A percentile compares a stretch with the other conserved stretches of the same genome.
Evolutionary conservation across 2,797 vertebrate species (phyloP).

Genomic region (Peromyscus aztecus): DNA sequence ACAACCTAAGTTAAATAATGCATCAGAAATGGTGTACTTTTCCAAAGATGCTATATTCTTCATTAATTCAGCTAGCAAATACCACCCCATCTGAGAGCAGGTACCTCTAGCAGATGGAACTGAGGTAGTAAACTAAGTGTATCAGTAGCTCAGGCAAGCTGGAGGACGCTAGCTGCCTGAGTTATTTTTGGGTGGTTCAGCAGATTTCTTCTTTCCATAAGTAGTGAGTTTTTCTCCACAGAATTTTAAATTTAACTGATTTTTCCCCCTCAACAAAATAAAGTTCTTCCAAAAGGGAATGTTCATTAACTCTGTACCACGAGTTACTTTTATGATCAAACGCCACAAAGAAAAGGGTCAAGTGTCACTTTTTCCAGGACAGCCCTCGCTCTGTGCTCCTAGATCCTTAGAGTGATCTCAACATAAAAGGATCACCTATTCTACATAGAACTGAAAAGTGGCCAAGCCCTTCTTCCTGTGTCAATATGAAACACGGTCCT

Average conservation of each 20-base stretch:
- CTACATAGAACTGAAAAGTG: neutral
- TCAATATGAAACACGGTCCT: neutral
- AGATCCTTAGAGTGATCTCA: neutral
- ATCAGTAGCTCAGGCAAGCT: slow-evolving; percentile 87
- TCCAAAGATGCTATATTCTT: slow-evolving; percentile 72
- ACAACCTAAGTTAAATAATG: slow-evolving; percentile 40
- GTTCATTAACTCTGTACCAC: slow-evolving; percentile 76
- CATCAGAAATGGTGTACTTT: slow-evolving; percentile 48
- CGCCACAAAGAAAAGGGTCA: neutral
- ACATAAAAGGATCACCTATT: neutral
- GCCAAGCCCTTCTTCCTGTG: neutral
- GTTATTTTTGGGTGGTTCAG: slow-evolving; percentile 88
- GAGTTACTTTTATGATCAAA: slow-evolving; percentile 62
- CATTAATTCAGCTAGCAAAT: slow-evolving; percentile 87
- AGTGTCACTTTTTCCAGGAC: neutral
- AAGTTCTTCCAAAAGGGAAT: slow-evolving; percentile 80
- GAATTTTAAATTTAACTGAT: slow-evolving; percentile 87
- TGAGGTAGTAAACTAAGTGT: slow-evolving; percentile 84
- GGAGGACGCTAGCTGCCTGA: slow-evolving; percentile 86
- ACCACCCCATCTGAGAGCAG: slow-evolving; percentile 87
- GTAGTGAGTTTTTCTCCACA: slow-evolving; percentile 87
- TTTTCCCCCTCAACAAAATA: slow-evolving; percentile 83
- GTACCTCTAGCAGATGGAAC: slow-evolving; percentile 89
- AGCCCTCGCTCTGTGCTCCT: neutral
- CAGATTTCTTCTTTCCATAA: slow-evolving; percentile 88